A percentile compares a stretch with the other conserved stretches of the same genome.
Conservation (phyloP, 2,113 vertebrate species). For the Vimba vimba region DNA sequence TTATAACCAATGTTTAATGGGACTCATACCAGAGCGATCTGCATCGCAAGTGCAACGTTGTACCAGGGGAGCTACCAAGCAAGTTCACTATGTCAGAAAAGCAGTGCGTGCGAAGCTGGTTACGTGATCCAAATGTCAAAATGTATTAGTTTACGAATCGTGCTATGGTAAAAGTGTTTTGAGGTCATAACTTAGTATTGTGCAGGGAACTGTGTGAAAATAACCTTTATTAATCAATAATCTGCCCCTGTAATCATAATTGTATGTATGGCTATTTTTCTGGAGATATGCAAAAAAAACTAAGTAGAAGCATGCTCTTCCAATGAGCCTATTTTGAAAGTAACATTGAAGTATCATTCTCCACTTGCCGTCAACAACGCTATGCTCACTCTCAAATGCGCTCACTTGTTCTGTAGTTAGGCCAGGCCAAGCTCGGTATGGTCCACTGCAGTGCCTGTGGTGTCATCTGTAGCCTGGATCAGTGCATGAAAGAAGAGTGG, state of each 20-base stretch:
- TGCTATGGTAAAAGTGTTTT: background rate
- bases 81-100: background rate
- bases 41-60: background rate
- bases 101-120: background rate
- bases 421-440: constrained; percentile 10
- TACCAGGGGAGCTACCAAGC: background rate
- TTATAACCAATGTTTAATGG: background rate
- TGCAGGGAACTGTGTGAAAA: no score
- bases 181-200: no score
- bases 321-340: background rate
- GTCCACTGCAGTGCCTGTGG: constrained; percentile 14
- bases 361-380: background rate
- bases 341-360: constrained; percentile 19
- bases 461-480: background rate
- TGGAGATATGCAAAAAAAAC: background rate
- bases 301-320: background rate
- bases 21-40: background rate
- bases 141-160: background rate
- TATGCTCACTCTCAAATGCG: constrained; percentile 28
- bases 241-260: background rate
- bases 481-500: constrained; percentile 3
- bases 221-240: background rate
- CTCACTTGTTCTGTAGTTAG: constrained; percentile 14
- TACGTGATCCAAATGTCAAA: background rate
- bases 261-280: background rate